These are phyloP conservation scores for Cheilosia scutellata DNA, from an alignment of 2,888 invertebrate genomes.

Conservation along the genomic window DNA sequence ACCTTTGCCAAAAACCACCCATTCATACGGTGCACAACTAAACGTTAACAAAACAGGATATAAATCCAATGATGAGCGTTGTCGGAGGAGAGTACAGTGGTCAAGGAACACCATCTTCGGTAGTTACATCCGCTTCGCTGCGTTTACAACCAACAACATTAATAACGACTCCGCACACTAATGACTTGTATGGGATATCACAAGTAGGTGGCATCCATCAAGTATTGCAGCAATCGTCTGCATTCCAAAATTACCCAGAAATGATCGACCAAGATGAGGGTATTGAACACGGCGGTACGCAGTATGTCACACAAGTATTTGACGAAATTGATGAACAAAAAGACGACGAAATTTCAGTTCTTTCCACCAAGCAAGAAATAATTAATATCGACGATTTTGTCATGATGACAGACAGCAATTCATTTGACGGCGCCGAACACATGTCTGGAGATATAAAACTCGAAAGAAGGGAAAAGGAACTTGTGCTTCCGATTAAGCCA, in stretches of 20 bases:
- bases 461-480: conserved; percentile 49
- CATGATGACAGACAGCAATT: conserved; percentile 83
- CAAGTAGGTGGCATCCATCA: conserved; percentile 83
- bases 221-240: conserved; percentile 82
- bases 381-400: conserved; percentile 84
- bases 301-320: conserved; percentile 76
- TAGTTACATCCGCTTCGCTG: conserved; percentile 79
- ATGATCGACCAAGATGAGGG: conserved; percentile 80
- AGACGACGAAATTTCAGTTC: conserved; percentile 78
- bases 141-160: conserved; percentile 81
- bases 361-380: conserved; percentile 82
- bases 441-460: conserved; percentile 80
- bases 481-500: conserved; percentile 55
- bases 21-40: conserved; percentile 28
- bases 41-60: conserved; percentile 80
- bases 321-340: conserved; percentile 77
- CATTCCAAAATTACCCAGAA: conserved; percentile 82
- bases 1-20: conserved; percentile 19
- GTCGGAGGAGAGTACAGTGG: conserved; percentile 84
- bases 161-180: conserved; percentile 81
- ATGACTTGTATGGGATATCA: conserved; percentile 82
- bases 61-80: conserved; percentile 84
- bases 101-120: conserved; percentile 80
- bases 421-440: conserved; percentile 83
- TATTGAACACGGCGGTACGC: conserved; percentile 71